These are phyloP conservation scores for Brachionus calyciflorus DNA, from an alignment of 1,140 invertebrate genomes.

Conservation along the genomic window DNA sequence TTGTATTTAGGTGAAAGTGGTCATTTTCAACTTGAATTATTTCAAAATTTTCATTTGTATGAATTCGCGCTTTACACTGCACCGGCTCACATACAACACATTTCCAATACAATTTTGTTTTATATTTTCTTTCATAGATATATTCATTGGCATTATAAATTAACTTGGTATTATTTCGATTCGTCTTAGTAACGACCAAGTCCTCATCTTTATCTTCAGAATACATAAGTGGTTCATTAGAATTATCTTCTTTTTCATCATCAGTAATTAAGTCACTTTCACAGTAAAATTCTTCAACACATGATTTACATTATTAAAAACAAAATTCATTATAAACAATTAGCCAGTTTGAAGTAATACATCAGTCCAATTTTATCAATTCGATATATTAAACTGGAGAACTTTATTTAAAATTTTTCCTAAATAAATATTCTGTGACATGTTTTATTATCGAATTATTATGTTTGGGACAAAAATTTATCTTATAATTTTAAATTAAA, in stretches of 20 bases:
- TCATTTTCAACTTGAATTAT: conserved; percentile 9
- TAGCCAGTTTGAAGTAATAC: too few species aligned
- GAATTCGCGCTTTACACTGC: conserved; percentile 8
- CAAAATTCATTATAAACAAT: too few species aligned
- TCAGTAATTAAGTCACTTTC: conserved; percentile 3
- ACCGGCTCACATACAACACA: conserved; percentile 11
- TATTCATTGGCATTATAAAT: background rate
- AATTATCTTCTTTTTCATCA: conserved; percentile 4
- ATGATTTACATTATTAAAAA: too few species aligned
- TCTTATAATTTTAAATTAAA: too few species aligned
- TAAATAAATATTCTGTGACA: too few species aligned
- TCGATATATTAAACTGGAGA: too few species aligned
- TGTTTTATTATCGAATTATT: too few species aligned
- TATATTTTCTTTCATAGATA: conserved; percentile 15
- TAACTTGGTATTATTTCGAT: conserved; percentile 1
- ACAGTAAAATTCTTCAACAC: conserved; percentile 14
- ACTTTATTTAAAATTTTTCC: too few species aligned
- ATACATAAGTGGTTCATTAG: background rate
- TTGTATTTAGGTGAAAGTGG: background rate
- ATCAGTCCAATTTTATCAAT: too few species aligned
- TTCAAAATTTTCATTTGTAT: conserved; percentile 22
- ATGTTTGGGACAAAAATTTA: too few species aligned
- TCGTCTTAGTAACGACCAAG: background rate
- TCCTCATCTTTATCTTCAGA: background rate
- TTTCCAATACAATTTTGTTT: conserved; percentile 10